phyloP scores from a whole-genome alignment of 2,797 vertebrate species.

The Emydoidea blandingii region DNA sequence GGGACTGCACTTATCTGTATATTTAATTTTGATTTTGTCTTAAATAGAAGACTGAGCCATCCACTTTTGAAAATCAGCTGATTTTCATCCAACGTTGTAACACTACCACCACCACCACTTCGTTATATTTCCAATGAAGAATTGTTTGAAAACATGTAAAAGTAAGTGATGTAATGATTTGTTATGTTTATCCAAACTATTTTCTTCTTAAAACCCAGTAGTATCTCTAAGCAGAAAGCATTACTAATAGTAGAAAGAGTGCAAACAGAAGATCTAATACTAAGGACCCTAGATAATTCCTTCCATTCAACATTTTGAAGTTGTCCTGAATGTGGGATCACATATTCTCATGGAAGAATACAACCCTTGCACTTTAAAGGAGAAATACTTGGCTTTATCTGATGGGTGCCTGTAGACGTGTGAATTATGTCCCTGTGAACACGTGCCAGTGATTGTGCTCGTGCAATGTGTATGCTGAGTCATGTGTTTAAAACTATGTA shows the following conservation, averaged over 20 bases:
- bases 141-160: neutral
- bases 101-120: neutral
- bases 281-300: neutral
- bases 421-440: constrained; percentile 24
- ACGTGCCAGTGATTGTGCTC: constrained; percentile 3
- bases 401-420: neutral
- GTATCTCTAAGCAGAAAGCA: neutral
- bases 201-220: neutral
- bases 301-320: neutral
- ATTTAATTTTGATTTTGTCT: neutral
- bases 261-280: neutral
- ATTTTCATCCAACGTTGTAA: neutral
- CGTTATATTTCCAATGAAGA: neutral
- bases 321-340: neutral
- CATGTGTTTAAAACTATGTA: constrained; percentile 1
- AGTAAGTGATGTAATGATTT: neutral
- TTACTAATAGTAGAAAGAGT: neutral
- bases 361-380: neutral
- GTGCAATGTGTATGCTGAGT: neutral
- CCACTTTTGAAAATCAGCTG: neutral
- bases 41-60: neutral
- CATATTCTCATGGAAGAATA: neutral
- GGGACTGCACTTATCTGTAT: neutral
- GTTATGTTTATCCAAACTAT: neutral
- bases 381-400: neutral